phyloP scores from a whole-genome alignment of 2,797 vertebrate genomes.

The Phoxinus dragarum region DNA sequence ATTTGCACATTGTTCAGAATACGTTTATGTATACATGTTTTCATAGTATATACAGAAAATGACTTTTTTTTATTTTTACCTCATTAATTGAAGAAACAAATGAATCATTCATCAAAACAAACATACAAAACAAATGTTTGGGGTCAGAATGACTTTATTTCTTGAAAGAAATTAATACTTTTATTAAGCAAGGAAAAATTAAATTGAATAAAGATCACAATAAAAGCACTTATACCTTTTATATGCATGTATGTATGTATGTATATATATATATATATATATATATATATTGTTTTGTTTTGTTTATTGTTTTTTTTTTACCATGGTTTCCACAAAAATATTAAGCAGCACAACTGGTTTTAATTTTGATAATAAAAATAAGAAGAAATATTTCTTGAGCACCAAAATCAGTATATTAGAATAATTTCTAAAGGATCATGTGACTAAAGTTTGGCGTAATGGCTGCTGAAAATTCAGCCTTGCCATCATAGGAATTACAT shows the following conservation, averaged over 20 bases:
- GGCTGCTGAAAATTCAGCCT: too few relatives aligned
- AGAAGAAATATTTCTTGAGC: not conserved
- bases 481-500: not conserved
- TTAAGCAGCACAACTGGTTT: not conserved
- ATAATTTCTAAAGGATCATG: not conserved
- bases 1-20: not conserved
- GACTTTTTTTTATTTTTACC: not conserved
- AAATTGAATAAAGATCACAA: not conserved
- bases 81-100: not conserved
- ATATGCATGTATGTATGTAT: too few relatives aligned
- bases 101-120: not conserved
- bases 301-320: too few relatives aligned
- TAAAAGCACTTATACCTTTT: not conserved
- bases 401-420: not conserved
- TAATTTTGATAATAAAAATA: not conserved
- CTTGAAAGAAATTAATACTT: not conserved
- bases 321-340: not conserved
- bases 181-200: not conserved
- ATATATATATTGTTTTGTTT: too few relatives aligned
- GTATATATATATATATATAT: too few relatives aligned
- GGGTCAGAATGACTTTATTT: not conserved
- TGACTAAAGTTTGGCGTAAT: too few relatives aligned
- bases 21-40: not conserved
- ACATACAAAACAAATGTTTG: not conserved
- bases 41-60: not conserved